phyloP scores from a whole-genome alignment of 2,888 invertebrate genomes.

The Xestia ashworthii region DNA sequence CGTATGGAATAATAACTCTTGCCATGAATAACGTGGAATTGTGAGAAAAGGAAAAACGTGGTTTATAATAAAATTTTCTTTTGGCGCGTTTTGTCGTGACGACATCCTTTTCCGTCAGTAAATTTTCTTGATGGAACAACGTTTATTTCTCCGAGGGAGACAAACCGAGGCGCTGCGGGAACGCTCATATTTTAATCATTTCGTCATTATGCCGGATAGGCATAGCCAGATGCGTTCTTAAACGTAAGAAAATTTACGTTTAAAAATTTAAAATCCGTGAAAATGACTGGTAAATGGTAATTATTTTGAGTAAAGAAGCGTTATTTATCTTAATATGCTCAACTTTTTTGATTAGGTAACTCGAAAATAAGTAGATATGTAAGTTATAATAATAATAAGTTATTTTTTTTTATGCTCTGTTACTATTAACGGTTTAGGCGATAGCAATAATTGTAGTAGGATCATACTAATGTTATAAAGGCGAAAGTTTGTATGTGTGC shows the following conservation, averaged over 20 bases:
- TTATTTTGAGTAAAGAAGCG: constrained; percentile 11
- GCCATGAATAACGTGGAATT: constrained; percentile 72
- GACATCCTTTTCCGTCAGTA: constrained; percentile 72
- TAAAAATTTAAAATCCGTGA: constrained; percentile 10
- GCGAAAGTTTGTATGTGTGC: no score
- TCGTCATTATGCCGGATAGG: constrained; percentile 70
- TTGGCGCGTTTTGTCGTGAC: constrained; percentile 69
- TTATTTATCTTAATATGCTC: not conserved
- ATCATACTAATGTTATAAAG: no score
- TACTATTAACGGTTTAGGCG: no score
- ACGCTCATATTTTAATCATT: constrained; percentile 79
- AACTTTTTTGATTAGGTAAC: not conserved
- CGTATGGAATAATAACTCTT: constrained; percentile 72
- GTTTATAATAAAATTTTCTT: constrained; percentile 75
- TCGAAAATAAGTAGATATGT: no score
- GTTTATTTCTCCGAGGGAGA: constrained; percentile 74
- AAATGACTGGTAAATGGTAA: constrained; percentile 19
- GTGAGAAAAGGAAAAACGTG: constrained; percentile 65
- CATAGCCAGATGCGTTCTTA: constrained; percentile 35
- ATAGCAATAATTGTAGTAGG: no score
- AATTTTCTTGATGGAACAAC: constrained; percentile 75
- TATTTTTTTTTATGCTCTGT: no score
- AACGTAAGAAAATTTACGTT: constrained; percentile 39
- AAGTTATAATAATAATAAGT: no score
- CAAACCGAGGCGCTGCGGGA: constrained; percentile 69